Base-by-base conservation (phyloP, 2,113 vertebrate species). In the Lontra canadensis region DNA sequence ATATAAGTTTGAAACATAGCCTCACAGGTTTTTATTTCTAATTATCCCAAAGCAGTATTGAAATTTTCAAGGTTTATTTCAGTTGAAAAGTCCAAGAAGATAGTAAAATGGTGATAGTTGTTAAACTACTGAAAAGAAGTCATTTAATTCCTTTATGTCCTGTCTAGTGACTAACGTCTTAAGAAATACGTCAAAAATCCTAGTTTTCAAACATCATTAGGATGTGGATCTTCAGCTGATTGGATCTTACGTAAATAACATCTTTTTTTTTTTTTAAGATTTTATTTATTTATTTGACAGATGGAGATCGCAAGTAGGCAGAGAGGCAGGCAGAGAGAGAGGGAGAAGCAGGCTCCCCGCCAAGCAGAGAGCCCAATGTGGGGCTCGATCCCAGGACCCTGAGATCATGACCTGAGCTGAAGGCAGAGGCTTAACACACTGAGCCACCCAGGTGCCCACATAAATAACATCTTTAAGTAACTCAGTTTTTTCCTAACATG, bases 1-100 rank as follows among this genome's bases (percentile, higher is more conserved):
- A 96, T 29, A 80, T 21, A 89, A 81, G 97, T 94, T 95, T 49
- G 67, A 95, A 98, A 96, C n/a, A 91, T 6, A 42, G 39, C 61
- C 98, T 97, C 93, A 90, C 59, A 94, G 52, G 0, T 55, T 87
- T 87, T 74, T 63, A 49, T 93, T 80, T 76, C 20, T 67, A 15
- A 55, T 67, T 69, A 63, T 85, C 61, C 69, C 14, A 65, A 47
- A 7, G 61, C 39, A 67, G 47, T 78, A 85, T 17, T 85, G 18
- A 94, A 80, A 69, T 65, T 47, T 80, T 63, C 42, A 36, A 81
- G 34, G 14, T 11, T 80, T 78, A 55, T 83, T 74, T 84, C 25
- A 81, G 47, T 78, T 67, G 25, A 80, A 83, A 73, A 90, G 49
- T 89, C 18, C 83, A 49, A 73, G n/a, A 63, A 79, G 17, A 79